Evolutionary conservation across 2,113 vertebrate species (phyloP), one percentile per base, ranked within the genome.

Genomic region (Thermophis baileyi): DNA sequence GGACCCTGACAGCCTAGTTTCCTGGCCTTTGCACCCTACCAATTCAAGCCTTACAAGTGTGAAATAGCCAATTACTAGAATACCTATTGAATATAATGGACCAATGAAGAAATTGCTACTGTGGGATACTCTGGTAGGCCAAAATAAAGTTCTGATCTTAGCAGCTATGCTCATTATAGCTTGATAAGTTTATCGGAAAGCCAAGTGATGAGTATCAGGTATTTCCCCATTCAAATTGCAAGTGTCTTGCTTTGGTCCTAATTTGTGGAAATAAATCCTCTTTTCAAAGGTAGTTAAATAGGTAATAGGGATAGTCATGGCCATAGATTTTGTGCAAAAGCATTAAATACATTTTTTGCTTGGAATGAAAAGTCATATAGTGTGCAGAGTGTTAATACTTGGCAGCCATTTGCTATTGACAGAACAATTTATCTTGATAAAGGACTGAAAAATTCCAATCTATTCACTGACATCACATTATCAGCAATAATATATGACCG

Each of bases 51-150:
- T 99, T 98, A 98, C 99, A 98, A 98, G 98, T 99, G 98, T 99
- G 99, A 99, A 99, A 99, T 99, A 99, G 98, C 98, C 99, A 99
- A 99, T 99, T 99, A 99, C 98, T 98, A 96, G 94, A 95, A 98
- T 97, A 97, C 98, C 98, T 98, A 98, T 98, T 98, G 98, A 98
- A 98, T 98, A 98, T 98, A 99, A 99, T 98, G 98, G 98, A 97
- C 98, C 98, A 98, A 98, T 98, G 98, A 98, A 98, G 98, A 98
- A 99, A 99, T 98, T 98, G 98, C 98, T 98, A 98, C 98, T 98
- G 96, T 98, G 94, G 47, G 47, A 6, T 47, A 47, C 6, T 47
- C 3, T 47, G 97, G 97, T 97, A 97, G 63, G 97, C 97, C 96
- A 97, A 98, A 97, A 98, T 98, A 98, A 98, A 98, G 98, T 98